Percentiles rank a stretch among this genome's conserved stretches.
These are phyloP conservation scores for Dreissena rostriformis DNA, from an alignment of 1,140 invertebrate genomes.

Conservation along the genomic window DNA sequence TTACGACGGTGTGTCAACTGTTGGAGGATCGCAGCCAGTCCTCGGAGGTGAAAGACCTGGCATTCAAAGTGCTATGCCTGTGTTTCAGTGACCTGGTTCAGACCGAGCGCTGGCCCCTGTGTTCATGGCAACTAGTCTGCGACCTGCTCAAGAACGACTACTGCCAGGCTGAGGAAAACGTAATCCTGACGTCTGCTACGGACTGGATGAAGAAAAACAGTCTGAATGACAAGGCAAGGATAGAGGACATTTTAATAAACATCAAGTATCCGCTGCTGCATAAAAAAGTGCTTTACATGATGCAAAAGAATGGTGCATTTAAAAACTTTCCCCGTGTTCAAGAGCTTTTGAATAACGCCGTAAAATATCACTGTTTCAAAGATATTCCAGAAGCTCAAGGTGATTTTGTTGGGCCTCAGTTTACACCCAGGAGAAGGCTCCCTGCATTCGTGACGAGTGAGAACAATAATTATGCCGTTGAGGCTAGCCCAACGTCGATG, in stretches of 20 bases:
- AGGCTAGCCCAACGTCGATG: slow-evolving; percentile 55
- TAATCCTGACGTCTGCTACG: slow-evolving; percentile 75
- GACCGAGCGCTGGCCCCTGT: slow-evolving; percentile 67
- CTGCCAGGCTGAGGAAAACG: slow-evolving; percentile 74
- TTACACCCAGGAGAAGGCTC: slow-evolving; percentile 37
- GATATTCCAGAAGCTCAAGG: slow-evolving; percentile 75
- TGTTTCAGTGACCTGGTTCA: slow-evolving; percentile 70
- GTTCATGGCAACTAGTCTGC: slow-evolving; percentile 72
- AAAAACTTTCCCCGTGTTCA: slow-evolving; percentile 77
- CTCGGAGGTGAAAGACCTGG: slow-evolving; percentile 66
- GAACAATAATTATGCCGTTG: slow-evolving; percentile 55
- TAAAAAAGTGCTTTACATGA: slow-evolving; percentile 74
- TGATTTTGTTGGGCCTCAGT: slow-evolving; percentile 75
- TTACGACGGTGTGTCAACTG: slow-evolving; percentile 70
- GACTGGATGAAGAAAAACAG: slow-evolving; percentile 78
- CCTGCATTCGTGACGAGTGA: slow-evolving; percentile 22
- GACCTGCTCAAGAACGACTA: slow-evolving; percentile 71
- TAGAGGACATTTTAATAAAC: slow-evolving; percentile 76
- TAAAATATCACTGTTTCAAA: slow-evolving; percentile 76
- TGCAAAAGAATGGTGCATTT: slow-evolving; percentile 76
- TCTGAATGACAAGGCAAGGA: slow-evolving; percentile 73
- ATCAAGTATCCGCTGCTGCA: slow-evolving; percentile 77
- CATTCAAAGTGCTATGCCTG: slow-evolving; percentile 72
- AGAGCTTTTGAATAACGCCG: slow-evolving; percentile 72
- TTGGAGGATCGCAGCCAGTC: slow-evolving; percentile 66